Evolutionary conservation across 2,888 invertebrate genomes (phyloP).

Genomic region (Calameuta filiformis): DNA sequence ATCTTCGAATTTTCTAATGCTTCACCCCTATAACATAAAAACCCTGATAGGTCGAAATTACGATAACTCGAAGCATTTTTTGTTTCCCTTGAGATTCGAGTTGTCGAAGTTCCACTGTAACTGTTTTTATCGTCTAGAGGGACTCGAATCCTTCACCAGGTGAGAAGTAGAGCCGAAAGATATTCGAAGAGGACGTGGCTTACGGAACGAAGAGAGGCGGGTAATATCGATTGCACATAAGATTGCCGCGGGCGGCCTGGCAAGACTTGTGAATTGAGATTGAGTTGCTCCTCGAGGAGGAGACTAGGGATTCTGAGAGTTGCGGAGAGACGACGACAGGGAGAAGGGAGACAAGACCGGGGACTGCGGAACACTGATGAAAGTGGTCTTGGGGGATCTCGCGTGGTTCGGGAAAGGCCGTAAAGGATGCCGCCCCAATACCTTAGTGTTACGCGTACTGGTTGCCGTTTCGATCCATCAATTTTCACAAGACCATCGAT

Average conservation of each 20-base stretch:
- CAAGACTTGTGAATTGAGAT: constrained; percentile 32
- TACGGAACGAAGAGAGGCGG: constrained; percentile 12
- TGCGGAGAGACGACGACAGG: not conserved
- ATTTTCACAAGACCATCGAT: constrained; percentile 40
- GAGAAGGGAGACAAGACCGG: not conserved
- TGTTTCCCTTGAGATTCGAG: too few relatives aligned
- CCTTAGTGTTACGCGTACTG: constrained; percentile 39
- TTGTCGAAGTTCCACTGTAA: not conserved
- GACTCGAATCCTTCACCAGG: constrained; percentile 1
- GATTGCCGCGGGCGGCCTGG: constrained; percentile 28
- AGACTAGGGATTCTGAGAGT: constrained; percentile 7
- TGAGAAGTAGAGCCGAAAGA: not conserved
- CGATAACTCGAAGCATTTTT: too few relatives aligned
- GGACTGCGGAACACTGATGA: constrained; percentile 18
- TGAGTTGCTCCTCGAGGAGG: constrained; percentile 25
- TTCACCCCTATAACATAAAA: too few relatives aligned
- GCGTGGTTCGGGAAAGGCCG: constrained; percentile 1
- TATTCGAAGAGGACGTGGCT: constrained; percentile 13
- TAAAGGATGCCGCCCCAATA: not conserved
- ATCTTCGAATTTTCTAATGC: too few relatives aligned
- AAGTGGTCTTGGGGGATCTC: constrained; percentile 17
- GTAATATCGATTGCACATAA: constrained; percentile 37
- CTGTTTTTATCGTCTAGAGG: not conserved
- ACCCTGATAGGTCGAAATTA: too few relatives aligned
- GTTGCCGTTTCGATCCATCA: constrained; percentile 43